These are phyloP conservation scores for Dascyllus trimaculatus DNA, from an alignment of 2,113 vertebrate species.

Conservation along the genomic window DNA sequence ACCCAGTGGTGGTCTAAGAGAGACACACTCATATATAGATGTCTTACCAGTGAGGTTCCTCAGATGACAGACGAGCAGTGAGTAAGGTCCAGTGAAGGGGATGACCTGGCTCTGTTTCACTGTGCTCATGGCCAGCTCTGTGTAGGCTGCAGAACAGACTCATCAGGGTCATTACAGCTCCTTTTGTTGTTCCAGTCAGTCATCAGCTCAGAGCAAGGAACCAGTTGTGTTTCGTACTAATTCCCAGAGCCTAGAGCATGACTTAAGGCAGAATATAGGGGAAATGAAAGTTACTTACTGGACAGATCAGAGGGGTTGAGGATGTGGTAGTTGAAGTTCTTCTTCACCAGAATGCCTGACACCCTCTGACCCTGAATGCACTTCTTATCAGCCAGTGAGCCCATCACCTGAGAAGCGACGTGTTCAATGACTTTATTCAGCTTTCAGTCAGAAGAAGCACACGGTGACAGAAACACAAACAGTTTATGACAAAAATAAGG, in stretches of 20 bases:
- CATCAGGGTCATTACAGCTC: neutral
- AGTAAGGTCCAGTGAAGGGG: conserved; percentile 94
- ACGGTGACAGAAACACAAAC: neutral
- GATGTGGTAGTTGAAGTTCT: conserved; percentile 99
- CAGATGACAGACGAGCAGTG: conserved; percentile 91
- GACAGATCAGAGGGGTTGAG: conserved; percentile 96
- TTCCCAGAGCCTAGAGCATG: no score
- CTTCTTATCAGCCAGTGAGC: conserved; percentile 95
- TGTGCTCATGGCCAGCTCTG: conserved; percentile 96
- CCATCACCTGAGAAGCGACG: conserved; percentile 90
- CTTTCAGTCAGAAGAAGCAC: neutral
- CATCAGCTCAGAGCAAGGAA: neutral
- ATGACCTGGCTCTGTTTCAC: conserved; percentile 97
- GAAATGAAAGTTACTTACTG: conserved; percentile 84
- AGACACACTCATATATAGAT: neutral
- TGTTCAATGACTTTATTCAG: neutral
- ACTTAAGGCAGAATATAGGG: no score
- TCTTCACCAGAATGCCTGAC: conserved; percentile 97
- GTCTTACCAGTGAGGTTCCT: conserved; percentile 91
- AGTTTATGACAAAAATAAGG: neutral
- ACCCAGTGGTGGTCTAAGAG: no score
- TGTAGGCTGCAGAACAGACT: conserved; percentile 88
- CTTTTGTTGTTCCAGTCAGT: no score
- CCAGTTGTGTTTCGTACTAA: no score
- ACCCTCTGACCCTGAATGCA: conserved; percentile 94